Evolutionary conservation across 1,140 invertebrate species (phyloP), one percentile per base, ranked within the genome.

Genomic region (Drosophila persimilis): DNA sequence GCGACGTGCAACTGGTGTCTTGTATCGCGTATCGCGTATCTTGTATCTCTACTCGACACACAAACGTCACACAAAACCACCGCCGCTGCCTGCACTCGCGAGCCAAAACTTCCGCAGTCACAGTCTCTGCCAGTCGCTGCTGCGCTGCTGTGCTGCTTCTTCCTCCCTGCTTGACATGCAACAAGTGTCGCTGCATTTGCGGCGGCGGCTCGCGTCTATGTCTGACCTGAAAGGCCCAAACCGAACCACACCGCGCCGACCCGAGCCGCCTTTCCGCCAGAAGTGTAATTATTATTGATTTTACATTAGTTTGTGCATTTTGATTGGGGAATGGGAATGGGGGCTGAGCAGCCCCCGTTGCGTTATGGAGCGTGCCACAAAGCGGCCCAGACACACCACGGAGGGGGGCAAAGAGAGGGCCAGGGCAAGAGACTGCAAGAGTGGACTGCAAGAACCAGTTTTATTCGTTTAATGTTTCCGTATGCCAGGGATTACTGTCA

Each of bases 211-310:
- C 39, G 39, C 8, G 35, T 13, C 35, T 39, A 39, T 48, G 58
- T 29, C 43, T 54, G 70, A 72, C 70, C 56, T 72, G 67, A 61
- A 17, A 39, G 51, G 41, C 61, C 73, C 64, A 73, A 83, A 77
- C 79, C 29, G 29, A 57, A 67, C 58, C 65, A 67, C 76, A 20
- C 73, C 65, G 73, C 76, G 2, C 73, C 29, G 29, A 54, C 67
- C 73, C 39, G 66, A 52, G 50, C 58, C 65, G 73, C 76, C 55
- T 76, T 78, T 71, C 52, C 35, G 56, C 69, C 63, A 78, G 69
- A 64, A 45, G 24, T 80, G 73, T 86, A 86, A 86, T 86, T 88
- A 76, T 88, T 86, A 86, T 86, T 86, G 81, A 86, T 86, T 86
- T 88, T 75, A 85, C 62, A 85, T 85, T 85, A 85, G 81, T 73